phyloP scores from a whole-genome alignment of 2,113 vertebrate genomes.

The Actinemys pallida region DNA sequence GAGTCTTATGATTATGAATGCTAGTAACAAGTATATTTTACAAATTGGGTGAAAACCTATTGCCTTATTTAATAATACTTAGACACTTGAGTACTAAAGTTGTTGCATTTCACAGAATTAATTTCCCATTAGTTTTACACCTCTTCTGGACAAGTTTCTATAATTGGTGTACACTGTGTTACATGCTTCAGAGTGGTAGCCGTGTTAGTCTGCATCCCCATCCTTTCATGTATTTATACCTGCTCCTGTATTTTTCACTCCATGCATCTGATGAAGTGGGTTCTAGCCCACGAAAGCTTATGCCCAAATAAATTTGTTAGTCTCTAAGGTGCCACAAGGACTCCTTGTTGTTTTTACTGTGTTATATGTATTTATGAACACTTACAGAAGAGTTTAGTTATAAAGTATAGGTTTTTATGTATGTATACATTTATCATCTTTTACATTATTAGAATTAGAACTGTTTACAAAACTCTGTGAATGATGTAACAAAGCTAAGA shows the following conservation, averaged over 20 bases:
- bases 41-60: background rate
- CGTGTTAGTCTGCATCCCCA: too few relatives aligned
- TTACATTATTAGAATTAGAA: background rate
- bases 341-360: background rate
- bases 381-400: background rate
- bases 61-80: background rate
- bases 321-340: too few relatives aligned
- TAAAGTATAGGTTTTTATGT: background rate
- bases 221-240: too few relatives aligned
- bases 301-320: too few relatives aligned
- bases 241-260: too few relatives aligned
- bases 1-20: constrained; percentile 14
- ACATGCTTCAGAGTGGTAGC: background rate
- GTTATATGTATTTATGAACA: background rate
- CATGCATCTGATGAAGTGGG: too few relatives aligned
- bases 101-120: background rate
- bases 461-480: background rate
- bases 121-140: background rate
- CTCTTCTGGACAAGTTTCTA: background rate
- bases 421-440: background rate
- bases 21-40: background rate
- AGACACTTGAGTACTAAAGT: background rate
- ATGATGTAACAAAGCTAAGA: background rate
- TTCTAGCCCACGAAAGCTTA: too few relatives aligned
- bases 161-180: background rate